Conservation (phyloP, 2,888 invertebrate species). For the Coremacera marginata region DNA sequence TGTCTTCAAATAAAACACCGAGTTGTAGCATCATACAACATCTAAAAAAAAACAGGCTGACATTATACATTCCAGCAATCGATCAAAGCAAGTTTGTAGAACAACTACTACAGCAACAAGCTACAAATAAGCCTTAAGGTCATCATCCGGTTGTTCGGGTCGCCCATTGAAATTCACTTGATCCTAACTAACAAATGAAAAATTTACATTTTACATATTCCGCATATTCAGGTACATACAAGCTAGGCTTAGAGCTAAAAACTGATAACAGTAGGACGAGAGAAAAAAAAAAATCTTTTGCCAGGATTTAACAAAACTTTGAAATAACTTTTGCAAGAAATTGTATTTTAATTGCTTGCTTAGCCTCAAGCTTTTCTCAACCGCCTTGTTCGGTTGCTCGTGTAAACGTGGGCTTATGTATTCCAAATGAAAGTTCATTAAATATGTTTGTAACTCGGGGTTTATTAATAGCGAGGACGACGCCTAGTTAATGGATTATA, state of each 20-base stretch:
- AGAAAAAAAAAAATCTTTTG: not conserved
- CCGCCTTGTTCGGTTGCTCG: not conserved
- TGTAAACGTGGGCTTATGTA: not conserved
- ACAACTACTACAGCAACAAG: not conserved
- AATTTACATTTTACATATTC: slow-evolving; percentile 32
- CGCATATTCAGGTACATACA: not conserved
- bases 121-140: slow-evolving; percentile 28
- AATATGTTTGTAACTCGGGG: slow-evolving; percentile 23
- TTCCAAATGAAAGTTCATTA: slow-evolving; percentile 27
- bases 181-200: not conserved
- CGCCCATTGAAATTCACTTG: slow-evolving; percentile 1
- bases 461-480: slow-evolving; percentile 18
- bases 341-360: slow-evolving; percentile 36
- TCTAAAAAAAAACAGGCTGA: not conserved
- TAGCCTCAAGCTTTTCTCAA: slow-evolving; percentile 1
- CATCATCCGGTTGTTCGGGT: slow-evolving; percentile 19
- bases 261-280: too few relatives aligned
- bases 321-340: slow-evolving; percentile 7
- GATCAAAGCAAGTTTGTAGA: slow-evolving; percentile 19
- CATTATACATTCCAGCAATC: not conserved
- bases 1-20: slow-evolving; percentile 25
- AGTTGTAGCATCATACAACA: not conserved
- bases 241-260: slow-evolving; percentile 11
- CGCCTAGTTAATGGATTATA: slow-evolving; percentile 30
- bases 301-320: not conserved